Percentiles rank a stretch among this genome's conserved stretches.
These are phyloP conservation scores for Metallyticus violacea DNA, from an alignment of 2,888 invertebrate species.

Conservation along the genomic window DNA sequence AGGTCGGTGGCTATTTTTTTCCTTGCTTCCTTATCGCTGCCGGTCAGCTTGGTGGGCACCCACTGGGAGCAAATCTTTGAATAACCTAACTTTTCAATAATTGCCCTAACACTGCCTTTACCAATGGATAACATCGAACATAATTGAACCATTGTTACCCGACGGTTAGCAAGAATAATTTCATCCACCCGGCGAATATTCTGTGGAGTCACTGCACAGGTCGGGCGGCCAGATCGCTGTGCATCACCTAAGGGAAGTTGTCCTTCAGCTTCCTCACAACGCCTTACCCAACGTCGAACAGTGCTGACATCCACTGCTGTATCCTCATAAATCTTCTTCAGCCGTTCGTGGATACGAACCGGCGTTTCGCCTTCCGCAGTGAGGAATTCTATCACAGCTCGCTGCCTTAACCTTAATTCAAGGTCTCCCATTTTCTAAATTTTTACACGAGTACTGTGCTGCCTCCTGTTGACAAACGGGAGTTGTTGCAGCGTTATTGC, in stretches of 20 bases:
- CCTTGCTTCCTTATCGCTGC: neutral
- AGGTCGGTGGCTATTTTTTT: neutral
- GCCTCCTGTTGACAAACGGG: too few species aligned
- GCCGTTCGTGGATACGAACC: too few species aligned
- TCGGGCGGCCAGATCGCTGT: neutral
- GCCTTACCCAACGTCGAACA: neutral
- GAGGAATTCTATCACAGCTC: too few species aligned
- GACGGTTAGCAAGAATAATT: neutral
- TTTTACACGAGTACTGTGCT: too few species aligned
- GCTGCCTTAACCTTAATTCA: too few species aligned
- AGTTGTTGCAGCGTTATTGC: too few species aligned
- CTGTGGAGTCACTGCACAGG: neutral
- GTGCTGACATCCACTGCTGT: neutral
- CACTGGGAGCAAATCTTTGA: neutral
- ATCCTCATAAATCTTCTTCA: too few species aligned
- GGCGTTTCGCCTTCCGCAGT: too few species aligned
- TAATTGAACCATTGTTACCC: neutral
- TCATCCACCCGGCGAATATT: constrained; percentile 4
- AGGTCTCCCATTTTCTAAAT: too few species aligned
- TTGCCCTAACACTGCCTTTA: neutral
- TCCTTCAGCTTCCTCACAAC: neutral
- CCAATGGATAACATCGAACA: neutral
- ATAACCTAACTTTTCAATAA: neutral
- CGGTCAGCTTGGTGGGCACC: neutral
- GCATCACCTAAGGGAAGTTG: neutral